phyloP scores from a whole-genome alignment of 1,140 invertebrate genomes.

The Drosophila pandora region DNA sequence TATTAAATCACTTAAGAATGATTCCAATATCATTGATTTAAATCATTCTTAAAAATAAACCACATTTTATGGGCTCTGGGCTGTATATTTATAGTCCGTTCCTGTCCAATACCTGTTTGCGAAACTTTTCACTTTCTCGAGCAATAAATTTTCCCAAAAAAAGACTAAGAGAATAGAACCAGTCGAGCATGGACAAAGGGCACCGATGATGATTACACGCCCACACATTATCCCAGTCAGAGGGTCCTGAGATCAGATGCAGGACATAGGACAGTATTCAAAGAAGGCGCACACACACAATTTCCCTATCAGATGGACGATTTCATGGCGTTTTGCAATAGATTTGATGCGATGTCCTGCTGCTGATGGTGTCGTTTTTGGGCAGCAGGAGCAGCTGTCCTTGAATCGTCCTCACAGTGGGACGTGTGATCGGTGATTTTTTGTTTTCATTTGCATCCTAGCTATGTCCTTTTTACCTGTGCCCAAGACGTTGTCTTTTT shows the following conservation, averaged over 20 bases:
- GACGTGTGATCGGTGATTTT: constrained; percentile 69
- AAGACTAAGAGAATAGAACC: constrained; percentile 20
- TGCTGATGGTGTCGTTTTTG: constrained; percentile 42
- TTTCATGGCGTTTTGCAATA: constrained; percentile 73
- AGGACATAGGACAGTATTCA: constrained; percentile 9
- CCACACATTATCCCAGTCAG: constrained; percentile 58
- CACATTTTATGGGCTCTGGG: background rate
- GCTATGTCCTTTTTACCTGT: constrained; percentile 53
- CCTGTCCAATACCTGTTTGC: constrained; percentile 19
- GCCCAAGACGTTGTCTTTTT: constrained; percentile 40
- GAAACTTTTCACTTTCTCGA: constrained; percentile 59
- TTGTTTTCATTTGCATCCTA: constrained; percentile 74
- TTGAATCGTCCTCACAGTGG: constrained; percentile 51
- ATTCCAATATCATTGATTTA: background rate
- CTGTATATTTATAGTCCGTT: background rate
- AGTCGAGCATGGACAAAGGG: constrained; percentile 26
- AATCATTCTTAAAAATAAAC: background rate
- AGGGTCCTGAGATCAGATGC: constrained; percentile 18
- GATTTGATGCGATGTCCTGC: constrained; percentile 64
- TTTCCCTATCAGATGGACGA: constrained; percentile 61
- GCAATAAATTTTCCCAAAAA: constrained; percentile 40
- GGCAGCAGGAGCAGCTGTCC: constrained; percentile 52
- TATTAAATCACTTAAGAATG: background rate
- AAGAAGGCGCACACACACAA: constrained; percentile 31
- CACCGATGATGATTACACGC: constrained; percentile 63